Percentiles rank a stretch among this genome's conserved stretches.
Conservation (phyloP, 2,888 invertebrate genomes). For the Melanostoma mellinum region DNA sequence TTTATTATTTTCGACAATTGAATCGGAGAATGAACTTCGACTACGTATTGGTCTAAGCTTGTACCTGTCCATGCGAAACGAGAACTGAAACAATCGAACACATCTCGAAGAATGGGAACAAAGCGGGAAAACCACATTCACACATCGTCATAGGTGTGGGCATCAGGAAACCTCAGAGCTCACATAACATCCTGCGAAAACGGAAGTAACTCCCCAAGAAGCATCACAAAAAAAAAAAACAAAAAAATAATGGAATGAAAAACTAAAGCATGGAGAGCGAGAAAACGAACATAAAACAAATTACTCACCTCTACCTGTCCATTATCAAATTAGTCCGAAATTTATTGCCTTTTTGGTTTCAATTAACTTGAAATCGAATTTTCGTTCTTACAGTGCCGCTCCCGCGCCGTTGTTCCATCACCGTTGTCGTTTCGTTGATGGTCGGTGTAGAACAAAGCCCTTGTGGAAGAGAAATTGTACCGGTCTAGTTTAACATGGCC, state of each 20-base stretch:
- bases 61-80: constrained; percentile 12
- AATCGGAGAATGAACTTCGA: constrained; percentile 45
- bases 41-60: constrained; percentile 21
- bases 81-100: neutral
- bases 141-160: constrained; percentile 39
- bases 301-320: constrained; percentile 72
- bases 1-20: constrained; percentile 63
- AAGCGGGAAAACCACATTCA: constrained; percentile 25
- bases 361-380: constrained; percentile 72
- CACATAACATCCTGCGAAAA: constrained; percentile 13
- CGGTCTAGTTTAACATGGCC: constrained; percentile 41
- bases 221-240: constrained; percentile 6
- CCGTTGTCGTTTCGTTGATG: neutral
- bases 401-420: neutral
- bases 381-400: constrained; percentile 49
- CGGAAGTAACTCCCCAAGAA: constrained; percentile 47
- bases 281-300: constrained; percentile 55
- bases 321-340: constrained; percentile 71
- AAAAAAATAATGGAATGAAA: neutral
- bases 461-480: constrained; percentile 19
- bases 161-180: neutral
- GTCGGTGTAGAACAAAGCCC: neutral
- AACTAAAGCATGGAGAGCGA: constrained; percentile 20
- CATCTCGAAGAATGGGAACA: neutral
- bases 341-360: constrained; percentile 73